phyloP scores from a whole-genome alignment of 2,113 vertebrate species.

The Strigops habroptila region DNA sequence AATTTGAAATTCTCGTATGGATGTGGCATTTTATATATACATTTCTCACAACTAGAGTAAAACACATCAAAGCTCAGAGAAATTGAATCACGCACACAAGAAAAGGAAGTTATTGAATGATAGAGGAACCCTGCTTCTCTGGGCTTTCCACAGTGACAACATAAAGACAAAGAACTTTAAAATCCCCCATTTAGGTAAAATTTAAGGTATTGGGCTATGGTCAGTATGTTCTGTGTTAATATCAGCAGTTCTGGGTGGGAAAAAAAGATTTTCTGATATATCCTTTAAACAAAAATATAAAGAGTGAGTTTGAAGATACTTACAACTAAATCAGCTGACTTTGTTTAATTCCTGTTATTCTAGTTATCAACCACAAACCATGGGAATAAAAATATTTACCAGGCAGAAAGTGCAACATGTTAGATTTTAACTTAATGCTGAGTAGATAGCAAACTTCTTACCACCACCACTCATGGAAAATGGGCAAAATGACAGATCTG shows the following conservation, averaged over 20 bases:
- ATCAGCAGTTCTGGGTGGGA: background rate
- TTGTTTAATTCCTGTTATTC: background rate
- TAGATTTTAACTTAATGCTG: background rate
- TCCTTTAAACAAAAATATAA: background rate
- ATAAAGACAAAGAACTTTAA: constrained; percentile 3
- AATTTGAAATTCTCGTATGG: background rate
- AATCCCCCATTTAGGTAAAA: background rate
- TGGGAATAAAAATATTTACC: background rate
- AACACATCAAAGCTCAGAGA: constrained; percentile 20
- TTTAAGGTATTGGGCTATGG: background rate
- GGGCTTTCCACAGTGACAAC: background rate
- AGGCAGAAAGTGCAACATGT: background rate
- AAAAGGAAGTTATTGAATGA: constrained; percentile 21
- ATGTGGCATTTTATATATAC: background rate
- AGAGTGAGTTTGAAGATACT: background rate
- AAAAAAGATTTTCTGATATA: background rate
- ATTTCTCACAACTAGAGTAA: background rate
- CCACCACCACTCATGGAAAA: background rate
- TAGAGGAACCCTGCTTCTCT: background rate
- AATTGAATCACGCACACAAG: constrained; percentile 20
- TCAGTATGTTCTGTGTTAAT: background rate
- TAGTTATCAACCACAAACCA: background rate
- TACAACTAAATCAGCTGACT: background rate
- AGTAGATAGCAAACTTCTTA: background rate
- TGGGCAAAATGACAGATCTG: background rate